Conservation (phyloP, 2,888 invertebrate species). For the Anarsia innoxiella region DNA sequence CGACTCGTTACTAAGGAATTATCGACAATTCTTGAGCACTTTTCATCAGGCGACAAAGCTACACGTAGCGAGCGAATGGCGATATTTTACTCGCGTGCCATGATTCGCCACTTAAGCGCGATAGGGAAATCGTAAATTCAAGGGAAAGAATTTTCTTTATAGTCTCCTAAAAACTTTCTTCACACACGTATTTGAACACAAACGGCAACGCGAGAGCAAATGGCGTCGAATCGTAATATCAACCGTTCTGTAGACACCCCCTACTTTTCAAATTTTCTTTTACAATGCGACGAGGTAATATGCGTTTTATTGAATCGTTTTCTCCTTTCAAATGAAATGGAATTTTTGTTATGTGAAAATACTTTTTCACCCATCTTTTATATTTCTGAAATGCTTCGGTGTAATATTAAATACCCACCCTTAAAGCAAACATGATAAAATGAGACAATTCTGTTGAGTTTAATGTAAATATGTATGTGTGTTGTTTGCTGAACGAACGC, state of each 20-base stretch:
- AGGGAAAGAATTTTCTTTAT: conserved; percentile 63
- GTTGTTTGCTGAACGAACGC: no score
- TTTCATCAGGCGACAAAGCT: conserved; percentile 16
- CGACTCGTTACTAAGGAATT: conserved; percentile 12
- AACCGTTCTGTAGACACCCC: conserved; percentile 51
- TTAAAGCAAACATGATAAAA: background rate
- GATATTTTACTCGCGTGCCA: conserved; percentile 59
- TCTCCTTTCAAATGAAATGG: conserved; percentile 49
- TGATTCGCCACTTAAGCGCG: conserved; percentile 65
- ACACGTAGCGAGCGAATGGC: conserved; percentile 30
- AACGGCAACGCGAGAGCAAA: conserved; percentile 48
- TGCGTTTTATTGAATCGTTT: conserved; percentile 59
- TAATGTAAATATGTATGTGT: no score
- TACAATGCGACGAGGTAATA: conserved; percentile 57
- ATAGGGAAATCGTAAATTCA: conserved; percentile 69
- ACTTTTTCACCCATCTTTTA: conserved; percentile 15
- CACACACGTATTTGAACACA: conserved; percentile 52
- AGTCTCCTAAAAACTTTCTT: conserved; percentile 57
- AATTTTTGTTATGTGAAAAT: conserved; percentile 43
- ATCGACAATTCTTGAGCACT: conserved; percentile 15
- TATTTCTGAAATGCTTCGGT: background rate
- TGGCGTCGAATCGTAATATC: conserved; percentile 59
- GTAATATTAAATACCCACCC: conserved; percentile 1
- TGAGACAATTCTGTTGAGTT: no score
- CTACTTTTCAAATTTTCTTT: conserved; percentile 54